Conservation (phyloP, 2,888 invertebrate species). For the Campaea margaritaria region DNA sequence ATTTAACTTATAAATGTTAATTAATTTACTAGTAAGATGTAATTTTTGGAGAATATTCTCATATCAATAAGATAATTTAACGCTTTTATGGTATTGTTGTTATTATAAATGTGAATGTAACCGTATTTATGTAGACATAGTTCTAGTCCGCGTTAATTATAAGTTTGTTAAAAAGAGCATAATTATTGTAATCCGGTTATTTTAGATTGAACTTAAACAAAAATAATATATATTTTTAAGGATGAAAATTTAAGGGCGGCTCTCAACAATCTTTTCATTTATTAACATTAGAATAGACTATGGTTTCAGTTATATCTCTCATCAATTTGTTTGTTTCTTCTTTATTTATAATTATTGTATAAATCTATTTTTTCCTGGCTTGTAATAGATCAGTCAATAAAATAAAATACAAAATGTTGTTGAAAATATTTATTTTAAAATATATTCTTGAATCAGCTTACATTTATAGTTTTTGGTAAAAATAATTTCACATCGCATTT, state of each 20-base stretch:
- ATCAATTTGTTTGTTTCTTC: no score
- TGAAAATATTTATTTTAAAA: slow-evolving; percentile 57
- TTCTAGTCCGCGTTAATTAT: slow-evolving; percentile 49
- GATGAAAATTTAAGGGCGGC: not conserved
- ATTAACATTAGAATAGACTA: no score
- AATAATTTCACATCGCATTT: slow-evolving; percentile 53
- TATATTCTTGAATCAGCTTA: slow-evolving; percentile 52
- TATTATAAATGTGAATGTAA: slow-evolving; percentile 48
- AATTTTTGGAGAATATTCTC: slow-evolving; percentile 38
- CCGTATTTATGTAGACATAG: slow-evolving; percentile 55
- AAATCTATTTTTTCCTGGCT: no score
- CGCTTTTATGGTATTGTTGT: slow-evolving; percentile 40
- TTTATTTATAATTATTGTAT: no score
- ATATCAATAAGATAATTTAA: slow-evolving; percentile 50
- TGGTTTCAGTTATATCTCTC: no score
- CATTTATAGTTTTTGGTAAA: slow-evolving; percentile 59
- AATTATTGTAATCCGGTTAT: not conserved
- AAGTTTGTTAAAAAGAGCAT: slow-evolving; percentile 29
- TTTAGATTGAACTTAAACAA: not conserved
- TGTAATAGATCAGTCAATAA: slow-evolving; percentile 36
- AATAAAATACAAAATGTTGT: slow-evolving; percentile 33
- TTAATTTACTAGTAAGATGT: slow-evolving; percentile 22
- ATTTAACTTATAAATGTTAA: slow-evolving; percentile 10
- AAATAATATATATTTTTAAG: slow-evolving; percentile 1
- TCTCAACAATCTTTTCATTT: not conserved